Conservation (phyloP, 1,140 invertebrate genomes). For the Colletes latitarsis region DNA sequence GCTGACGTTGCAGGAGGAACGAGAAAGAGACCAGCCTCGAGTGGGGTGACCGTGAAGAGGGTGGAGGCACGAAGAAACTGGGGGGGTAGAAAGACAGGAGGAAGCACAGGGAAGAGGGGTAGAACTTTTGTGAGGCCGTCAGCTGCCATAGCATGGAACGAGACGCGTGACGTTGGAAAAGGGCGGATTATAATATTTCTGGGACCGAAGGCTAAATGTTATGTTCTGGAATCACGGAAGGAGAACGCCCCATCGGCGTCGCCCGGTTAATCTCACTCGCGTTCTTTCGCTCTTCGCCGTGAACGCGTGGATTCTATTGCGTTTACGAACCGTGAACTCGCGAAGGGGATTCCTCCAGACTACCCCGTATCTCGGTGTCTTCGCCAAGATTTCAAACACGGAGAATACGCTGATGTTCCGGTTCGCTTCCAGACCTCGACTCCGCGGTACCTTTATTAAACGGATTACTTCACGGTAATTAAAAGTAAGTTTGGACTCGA, state of each 20-base stretch:
- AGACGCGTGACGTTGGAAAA: conserved; percentile 62
- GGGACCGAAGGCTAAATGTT: conserved; percentile 71
- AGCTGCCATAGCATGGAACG: conserved; percentile 67
- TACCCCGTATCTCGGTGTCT: not conserved
- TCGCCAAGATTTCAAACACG: conserved; percentile 27
- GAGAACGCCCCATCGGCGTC: conserved; percentile 2
- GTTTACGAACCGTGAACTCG: conserved; percentile 53
- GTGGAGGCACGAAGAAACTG: conserved; percentile 27
- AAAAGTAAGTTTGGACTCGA: no score
- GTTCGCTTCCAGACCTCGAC: not conserved
- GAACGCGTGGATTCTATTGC: conserved; percentile 45
- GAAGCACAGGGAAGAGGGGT: not conserved
- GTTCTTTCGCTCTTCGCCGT: conserved; percentile 43
- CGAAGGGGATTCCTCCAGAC: not conserved
- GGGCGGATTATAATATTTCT: conserved; percentile 76
- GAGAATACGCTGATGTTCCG: conserved; percentile 13
- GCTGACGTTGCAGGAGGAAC: not conserved
- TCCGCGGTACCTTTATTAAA: conserved; percentile 18
- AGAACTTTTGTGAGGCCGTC: conserved; percentile 75
- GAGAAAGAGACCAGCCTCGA: not conserved
- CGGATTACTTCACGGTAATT: conserved; percentile 1
- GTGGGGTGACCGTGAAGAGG: not conserved
- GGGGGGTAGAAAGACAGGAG: conserved; percentile 17
- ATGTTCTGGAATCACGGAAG: conserved; percentile 37
- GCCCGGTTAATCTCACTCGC: conserved; percentile 44